phyloP scores from a whole-genome alignment of 2,113 vertebrate species.

The Epinephelus cyanopodus region DNA sequence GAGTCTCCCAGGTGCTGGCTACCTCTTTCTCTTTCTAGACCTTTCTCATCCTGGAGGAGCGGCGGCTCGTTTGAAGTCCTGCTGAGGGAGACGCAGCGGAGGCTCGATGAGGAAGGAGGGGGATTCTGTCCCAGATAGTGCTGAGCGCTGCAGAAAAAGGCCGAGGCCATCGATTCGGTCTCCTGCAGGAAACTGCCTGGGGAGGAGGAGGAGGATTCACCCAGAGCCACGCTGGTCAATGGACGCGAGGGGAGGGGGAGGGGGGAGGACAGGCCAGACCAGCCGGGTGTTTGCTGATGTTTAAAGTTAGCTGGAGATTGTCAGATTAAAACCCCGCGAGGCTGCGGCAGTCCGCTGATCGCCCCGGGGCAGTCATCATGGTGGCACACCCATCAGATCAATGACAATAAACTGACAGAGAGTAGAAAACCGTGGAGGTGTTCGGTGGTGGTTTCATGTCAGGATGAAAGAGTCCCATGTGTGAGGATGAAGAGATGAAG shows the following conservation, averaged over 20 bases:
- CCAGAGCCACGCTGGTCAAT: slow-evolving; percentile 67
- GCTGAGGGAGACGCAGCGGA: slow-evolving; percentile 44
- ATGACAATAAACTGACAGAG: slow-evolving; percentile 16
- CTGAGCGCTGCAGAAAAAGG: slow-evolving; percentile 75
- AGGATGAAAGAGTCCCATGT: slow-evolving; percentile 16
- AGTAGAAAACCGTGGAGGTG: slow-evolving; percentile 14
- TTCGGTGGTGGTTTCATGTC: not conserved
- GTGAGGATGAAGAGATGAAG: slow-evolving; percentile 24
- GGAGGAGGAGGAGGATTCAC: slow-evolving; percentile 37
- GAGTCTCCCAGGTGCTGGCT: slow-evolving; percentile 47
- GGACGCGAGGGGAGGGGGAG: not conserved
- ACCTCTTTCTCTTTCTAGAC: slow-evolving; percentile 50
- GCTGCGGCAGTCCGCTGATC: not conserved
- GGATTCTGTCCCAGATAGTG: slow-evolving; percentile 64
- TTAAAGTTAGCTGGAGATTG: slow-evolving; percentile 60
- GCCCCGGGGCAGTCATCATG: slow-evolving; percentile 57
- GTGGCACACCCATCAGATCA: slow-evolving; percentile 39
- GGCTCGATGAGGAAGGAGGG: slow-evolving; percentile 42
- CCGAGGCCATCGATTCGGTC: slow-evolving; percentile 69
- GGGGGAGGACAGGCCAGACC: slow-evolving; percentile 37
- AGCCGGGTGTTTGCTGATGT: slow-evolving; percentile 53
- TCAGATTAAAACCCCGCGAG: slow-evolving; percentile 28
- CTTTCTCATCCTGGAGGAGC: slow-evolving; percentile 64
- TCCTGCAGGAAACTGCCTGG: slow-evolving; percentile 56
- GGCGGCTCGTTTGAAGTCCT: slow-evolving; percentile 74